A percentile compares a stretch with the other conserved stretches of the same genome.
Conservation (phyloP, 1,140 invertebrate genomes). For the Aphidius gifuensis region DNA sequence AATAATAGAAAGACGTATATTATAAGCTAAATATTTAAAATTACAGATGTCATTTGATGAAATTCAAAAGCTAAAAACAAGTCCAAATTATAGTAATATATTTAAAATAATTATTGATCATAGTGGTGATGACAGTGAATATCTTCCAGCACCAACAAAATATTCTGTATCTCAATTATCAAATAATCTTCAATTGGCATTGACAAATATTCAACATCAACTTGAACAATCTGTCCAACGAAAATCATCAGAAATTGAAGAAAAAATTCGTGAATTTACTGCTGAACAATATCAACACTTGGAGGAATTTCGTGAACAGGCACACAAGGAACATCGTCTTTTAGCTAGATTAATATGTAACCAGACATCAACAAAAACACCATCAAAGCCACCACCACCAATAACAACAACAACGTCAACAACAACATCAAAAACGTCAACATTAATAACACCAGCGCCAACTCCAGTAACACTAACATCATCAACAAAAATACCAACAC, state of each 20-base stretch:
- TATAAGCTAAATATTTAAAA: not conserved
- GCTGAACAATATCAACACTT: conserved; percentile 55
- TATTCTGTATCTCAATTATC: conserved; percentile 48
- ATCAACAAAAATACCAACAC: too few relatives aligned
- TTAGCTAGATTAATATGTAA: conserved; percentile 40
- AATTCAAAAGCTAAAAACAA: conserved; percentile 43
- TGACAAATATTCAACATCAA: conserved; percentile 54
- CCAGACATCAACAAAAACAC: not conserved
- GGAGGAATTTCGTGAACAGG: conserved; percentile 53
- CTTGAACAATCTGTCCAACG: conserved; percentile 52
- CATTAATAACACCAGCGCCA: too few relatives aligned
- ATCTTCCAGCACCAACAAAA: conserved; percentile 40
- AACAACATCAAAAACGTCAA: too few relatives aligned
- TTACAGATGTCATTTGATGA: conserved; percentile 43
- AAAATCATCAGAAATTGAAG: conserved; percentile 51
- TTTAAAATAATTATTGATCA: conserved; percentile 50
- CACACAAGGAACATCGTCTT: conserved; percentile 53
- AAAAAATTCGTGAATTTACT: conserved; percentile 55
- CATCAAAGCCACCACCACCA: too few relatives aligned
- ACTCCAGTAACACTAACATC: too few relatives aligned
- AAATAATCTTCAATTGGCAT: conserved; percentile 39
- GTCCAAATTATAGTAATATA: conserved; percentile 45
- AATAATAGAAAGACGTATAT: conserved; percentile 7
- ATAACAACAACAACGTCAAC: too few relatives aligned
- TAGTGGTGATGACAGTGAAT: conserved; percentile 37